phyloP scores from a whole-genome alignment of 2,888 invertebrate genomes.

The Mimas tiliae region DNA sequence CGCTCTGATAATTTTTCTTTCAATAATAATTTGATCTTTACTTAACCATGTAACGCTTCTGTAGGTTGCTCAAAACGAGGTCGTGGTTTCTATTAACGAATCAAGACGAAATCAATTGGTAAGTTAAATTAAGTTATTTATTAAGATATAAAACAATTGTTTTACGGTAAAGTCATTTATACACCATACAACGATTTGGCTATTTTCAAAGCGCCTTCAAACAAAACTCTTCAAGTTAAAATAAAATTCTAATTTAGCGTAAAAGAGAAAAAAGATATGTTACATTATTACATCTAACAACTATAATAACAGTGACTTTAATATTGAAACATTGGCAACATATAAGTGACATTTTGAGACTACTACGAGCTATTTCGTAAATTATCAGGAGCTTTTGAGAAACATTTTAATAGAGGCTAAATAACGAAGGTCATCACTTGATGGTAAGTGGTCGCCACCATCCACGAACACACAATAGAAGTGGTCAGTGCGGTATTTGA shows the following conservation, averaged over 20 bases:
- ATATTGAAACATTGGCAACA: not conserved
- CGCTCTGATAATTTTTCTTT: not conserved
- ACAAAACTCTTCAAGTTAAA: not conserved
- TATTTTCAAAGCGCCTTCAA: slow-evolving; percentile 7
- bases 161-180: not conserved
- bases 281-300: slow-evolving; percentile 22
- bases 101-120: not conserved
- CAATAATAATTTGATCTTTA: not conserved
- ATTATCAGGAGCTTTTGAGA: not conserved
- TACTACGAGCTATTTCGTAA: not conserved
- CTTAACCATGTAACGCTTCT: not conserved
- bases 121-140: not conserved
- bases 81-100: not conserved
- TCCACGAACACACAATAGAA: too few relatives aligned
- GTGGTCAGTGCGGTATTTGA: too few relatives aligned
- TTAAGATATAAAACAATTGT: too few relatives aligned
- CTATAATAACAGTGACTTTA: slow-evolving; percentile 7
- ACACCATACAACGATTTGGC: not conserved
- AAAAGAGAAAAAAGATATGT: slow-evolving; percentile 24
- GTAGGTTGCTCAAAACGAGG: not conserved
- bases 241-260: slow-evolving; percentile 16
- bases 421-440: too few relatives aligned
- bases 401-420: too few relatives aligned
- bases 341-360: not conserved
- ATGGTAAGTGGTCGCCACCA: too few relatives aligned